A percentile compares a stretch with the other conserved stretches of the same genome.
phyloP scores from a whole-genome alignment of 1,140 invertebrate genomes.

The Drosophila murphyi region DNA sequence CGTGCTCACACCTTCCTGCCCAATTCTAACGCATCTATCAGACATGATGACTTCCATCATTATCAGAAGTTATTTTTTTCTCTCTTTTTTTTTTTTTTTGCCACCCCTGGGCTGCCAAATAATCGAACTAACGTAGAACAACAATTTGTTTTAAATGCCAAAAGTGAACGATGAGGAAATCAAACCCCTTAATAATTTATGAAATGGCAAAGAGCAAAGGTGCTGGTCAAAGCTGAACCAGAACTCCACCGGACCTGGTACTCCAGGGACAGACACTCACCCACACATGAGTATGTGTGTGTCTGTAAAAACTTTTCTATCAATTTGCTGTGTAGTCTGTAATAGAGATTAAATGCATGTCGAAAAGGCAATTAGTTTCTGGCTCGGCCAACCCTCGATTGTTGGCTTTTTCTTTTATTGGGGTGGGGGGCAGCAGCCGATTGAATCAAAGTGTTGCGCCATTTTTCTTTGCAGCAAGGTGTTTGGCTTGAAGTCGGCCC shows the following conservation, averaged over 20 bases:
- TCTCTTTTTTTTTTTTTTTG: slow-evolving; percentile 24
- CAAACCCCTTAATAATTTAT: slow-evolving; percentile 79
- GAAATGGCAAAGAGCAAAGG: slow-evolving; percentile 61
- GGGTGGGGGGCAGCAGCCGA: slow-evolving; percentile 44
- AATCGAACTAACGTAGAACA: slow-evolving; percentile 78
- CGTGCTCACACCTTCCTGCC: slow-evolving; percentile 68
- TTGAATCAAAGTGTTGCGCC: slow-evolving; percentile 78
- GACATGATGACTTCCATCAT: slow-evolving; percentile 73
- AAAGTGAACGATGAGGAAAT: slow-evolving; percentile 57
- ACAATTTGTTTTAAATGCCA: slow-evolving; percentile 81
- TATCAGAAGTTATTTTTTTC: slow-evolving; percentile 60
- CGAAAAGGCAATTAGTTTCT: slow-evolving; percentile 84
- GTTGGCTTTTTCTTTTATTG: neutral
- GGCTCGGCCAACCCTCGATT: slow-evolving; percentile 25
- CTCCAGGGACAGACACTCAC: slow-evolving; percentile 49
- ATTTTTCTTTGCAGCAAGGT: slow-evolving; percentile 75
- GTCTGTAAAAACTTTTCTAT: slow-evolving; percentile 64
- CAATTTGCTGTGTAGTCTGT: slow-evolving; percentile 59
- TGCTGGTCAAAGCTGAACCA: slow-evolving; percentile 1
- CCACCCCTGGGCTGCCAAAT: slow-evolving; percentile 53
- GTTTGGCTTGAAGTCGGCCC: slow-evolving; percentile 30
- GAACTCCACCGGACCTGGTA: neutral
- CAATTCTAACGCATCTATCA: slow-evolving; percentile 25
- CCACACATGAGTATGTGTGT: slow-evolving; percentile 57
- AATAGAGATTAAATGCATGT: slow-evolving; percentile 84